Evolutionary conservation across 2,113 vertebrate genomes (phyloP), one percentile per base, ranked within the genome.

Genomic region (Centropus bengalensis): DNA sequence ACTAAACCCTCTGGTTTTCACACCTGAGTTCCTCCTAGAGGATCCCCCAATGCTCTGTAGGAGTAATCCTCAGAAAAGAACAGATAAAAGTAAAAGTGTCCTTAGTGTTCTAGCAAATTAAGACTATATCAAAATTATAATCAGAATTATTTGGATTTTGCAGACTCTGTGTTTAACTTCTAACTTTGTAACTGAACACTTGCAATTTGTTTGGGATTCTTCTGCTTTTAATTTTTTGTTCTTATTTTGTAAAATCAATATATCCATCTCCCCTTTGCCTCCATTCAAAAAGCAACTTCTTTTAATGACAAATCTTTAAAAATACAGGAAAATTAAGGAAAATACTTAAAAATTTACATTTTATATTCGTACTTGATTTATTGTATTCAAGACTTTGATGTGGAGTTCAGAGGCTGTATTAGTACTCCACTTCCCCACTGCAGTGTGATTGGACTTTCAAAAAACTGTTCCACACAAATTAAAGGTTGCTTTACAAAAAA

Each of bases 361-460:
- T 93, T 89, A 81, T 82, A 94, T 94, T 86, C 32, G 38, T 62
- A 70, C 47, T 83, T 78, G 16, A 81, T 93, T 96, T 94, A 40
- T 85, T 79, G 28, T 28, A 59, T 33, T 49, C 49, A 12, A 76
- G 87, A 76, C 77, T 97, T 89, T 91, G 89, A 86, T 66, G 63
- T 82, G 33, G 33, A 94, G 60, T 71, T 93, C 94, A 92, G 86
- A 94, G 67, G 45, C 79, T 88, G 32, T 12, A 8, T 89, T 62
- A 77, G 68, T 69, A 64, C 70, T 83, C 36, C 74, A 91, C 63
- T 91, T 88, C 27, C 33, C 49, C 24, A 66, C 23, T 49, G 70
- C 84, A 86, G 30, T 92, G 63, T 86, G 93, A 85, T 36, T 88
- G 95, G 73, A 94, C 89, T 91, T 96, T 68, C 59, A 79, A 78